A percentile compares a stretch with the other conserved stretches of the same genome.
These are phyloP conservation scores for Aepyceros melampus DNA, from an alignment of 2,113 vertebrate genomes.

Conservation along the genomic window DNA sequence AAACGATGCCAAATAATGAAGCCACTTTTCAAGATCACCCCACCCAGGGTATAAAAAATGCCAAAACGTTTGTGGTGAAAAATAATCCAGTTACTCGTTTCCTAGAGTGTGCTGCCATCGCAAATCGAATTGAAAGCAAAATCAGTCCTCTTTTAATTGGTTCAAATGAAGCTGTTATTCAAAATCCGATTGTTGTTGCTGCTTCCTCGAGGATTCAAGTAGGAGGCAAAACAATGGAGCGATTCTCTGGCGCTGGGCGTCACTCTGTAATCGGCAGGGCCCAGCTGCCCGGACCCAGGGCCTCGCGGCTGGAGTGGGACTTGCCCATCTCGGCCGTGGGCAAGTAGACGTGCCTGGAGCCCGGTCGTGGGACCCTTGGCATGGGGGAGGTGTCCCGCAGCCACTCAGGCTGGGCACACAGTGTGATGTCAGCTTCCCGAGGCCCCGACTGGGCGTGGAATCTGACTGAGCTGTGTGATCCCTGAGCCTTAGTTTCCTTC, in stretches of 20 bases:
- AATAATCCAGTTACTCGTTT: background rate
- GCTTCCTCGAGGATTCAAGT: background rate
- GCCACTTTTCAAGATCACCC: background rate
- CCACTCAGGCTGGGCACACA: too few species aligned
- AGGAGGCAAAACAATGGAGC: background rate
- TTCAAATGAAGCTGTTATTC: background rate
- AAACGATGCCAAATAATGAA: background rate
- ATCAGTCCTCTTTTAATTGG: background rate
- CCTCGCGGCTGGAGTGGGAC: rapidly evolving
- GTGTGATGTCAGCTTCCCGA: background rate
- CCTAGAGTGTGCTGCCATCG: background rate
- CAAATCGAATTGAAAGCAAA: background rate
- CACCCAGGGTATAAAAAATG: background rate
- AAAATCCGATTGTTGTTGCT: background rate
- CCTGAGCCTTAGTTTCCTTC: background rate
- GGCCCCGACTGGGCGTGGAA: rapidly evolving
- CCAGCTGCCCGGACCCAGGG: rapidly evolving
- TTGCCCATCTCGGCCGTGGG: rapidly evolving
- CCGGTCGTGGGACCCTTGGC: background rate
- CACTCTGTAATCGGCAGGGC: rapidly evolving
- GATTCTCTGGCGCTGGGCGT: rapidly evolving
- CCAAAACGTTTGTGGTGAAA: background rate
- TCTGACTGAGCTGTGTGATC: background rate
- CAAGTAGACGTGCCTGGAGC: rapidly evolving
- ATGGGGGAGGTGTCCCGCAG: rapidly evolving